Evolutionary conservation across 2,797 vertebrate species (phyloP), one percentile per base, ranked within the genome.

Genomic region (Thalassophryne amazonica): DNA sequence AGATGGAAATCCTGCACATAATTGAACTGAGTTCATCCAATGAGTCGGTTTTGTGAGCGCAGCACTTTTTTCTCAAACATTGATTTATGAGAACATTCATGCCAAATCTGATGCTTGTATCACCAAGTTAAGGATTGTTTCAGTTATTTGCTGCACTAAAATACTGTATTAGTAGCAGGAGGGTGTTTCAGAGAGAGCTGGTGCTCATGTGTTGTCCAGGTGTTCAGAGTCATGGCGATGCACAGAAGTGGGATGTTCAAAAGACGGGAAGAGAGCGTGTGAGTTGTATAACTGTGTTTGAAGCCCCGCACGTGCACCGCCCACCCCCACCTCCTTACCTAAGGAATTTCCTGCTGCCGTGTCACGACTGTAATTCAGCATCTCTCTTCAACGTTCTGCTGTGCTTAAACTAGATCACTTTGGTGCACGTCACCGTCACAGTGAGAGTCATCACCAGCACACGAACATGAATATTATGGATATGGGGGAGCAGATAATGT

Each of bases 271-370:
- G 19, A 31, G 24, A 51, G 45, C 3, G 1, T 21, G 49, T 55
- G 45, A 57, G 35, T 23, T 21, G 9, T 31, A 36, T 56, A 48
- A 10, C 18, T 1, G 13, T 25, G 16, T 67, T 52, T 1, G 0
- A 73, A 54, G 22, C 33, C 5, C 32, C 28, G 16, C 12, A 27
- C 19, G 19, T 7, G 13, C 33, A 12, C 5, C 12, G 3, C 3
- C 39, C 42, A 25, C 32, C 13, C 39, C 39, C 18, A 41, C 33
- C 14, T 30, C 22, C 55, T 42, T 1, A 2, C 28, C 42, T 39
- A 45, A 78, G 60, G 58, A 69, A 69, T 78, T 68, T 83, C 66
- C 68, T 49, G 43, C 35, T 68, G 55, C 53, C 63, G 79, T 63
- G 69, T 62, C 57, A 62, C 6, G 17, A 55, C 68, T 56, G 49